Evolutionary conservation across 2,888 invertebrate genomes (phyloP).

Genomic region (Actias luna): DNA sequence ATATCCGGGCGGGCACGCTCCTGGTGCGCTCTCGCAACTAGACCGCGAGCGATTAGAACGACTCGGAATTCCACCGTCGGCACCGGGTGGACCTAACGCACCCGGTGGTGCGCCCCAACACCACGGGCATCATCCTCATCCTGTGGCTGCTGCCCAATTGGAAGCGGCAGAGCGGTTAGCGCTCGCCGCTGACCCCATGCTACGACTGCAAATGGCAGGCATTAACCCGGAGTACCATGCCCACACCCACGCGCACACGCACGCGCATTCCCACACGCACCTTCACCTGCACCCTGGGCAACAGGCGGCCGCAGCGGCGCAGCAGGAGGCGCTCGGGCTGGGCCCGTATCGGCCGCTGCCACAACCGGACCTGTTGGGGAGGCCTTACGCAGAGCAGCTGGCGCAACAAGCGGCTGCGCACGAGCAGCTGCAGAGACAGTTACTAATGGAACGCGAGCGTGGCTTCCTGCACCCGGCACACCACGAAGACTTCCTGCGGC

Average conservation of each 20-base stretch:
- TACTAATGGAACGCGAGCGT: slow-evolving; percentile 91
- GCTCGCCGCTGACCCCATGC: slow-evolving; percentile 95
- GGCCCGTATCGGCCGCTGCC: slow-evolving; percentile 84
- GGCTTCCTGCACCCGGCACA: slow-evolving; percentile 82
- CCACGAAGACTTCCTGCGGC: slow-evolving; percentile 83
- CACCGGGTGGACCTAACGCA: slow-evolving; percentile 74
- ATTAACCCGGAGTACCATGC: slow-evolving; percentile 94
- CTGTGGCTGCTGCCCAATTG: slow-evolving; percentile 83
- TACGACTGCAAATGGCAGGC: slow-evolving; percentile 96
- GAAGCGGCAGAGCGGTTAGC: slow-evolving; percentile 90
- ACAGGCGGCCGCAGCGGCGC: slow-evolving; percentile 82
- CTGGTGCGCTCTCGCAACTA: slow-evolving; percentile 87
- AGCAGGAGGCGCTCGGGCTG: slow-evolving; percentile 84
- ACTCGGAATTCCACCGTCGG: slow-evolving; percentile 87
- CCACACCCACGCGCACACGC: slow-evolving; percentile 95
- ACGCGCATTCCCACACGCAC: slow-evolving; percentile 94
- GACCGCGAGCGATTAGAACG: slow-evolving; percentile 94
- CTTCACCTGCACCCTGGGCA: slow-evolving; percentile 90
- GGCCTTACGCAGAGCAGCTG: slow-evolving; percentile 91
- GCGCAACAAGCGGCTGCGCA: slow-evolving; percentile 91
- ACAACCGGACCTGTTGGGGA: slow-evolving; percentile 89
- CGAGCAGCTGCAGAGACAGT: slow-evolving; percentile 92
- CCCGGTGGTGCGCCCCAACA: slow-evolving; percentile 80
- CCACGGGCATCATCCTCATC: slow-evolving; percentile 81
- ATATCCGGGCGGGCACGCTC: slow-evolving; percentile 88